Evolutionary conservation across 2,113 vertebrate genomes (phyloP), one percentile per base, ranked within the genome.

Genomic region (Paradoxurus hermaphroditus): DNA sequence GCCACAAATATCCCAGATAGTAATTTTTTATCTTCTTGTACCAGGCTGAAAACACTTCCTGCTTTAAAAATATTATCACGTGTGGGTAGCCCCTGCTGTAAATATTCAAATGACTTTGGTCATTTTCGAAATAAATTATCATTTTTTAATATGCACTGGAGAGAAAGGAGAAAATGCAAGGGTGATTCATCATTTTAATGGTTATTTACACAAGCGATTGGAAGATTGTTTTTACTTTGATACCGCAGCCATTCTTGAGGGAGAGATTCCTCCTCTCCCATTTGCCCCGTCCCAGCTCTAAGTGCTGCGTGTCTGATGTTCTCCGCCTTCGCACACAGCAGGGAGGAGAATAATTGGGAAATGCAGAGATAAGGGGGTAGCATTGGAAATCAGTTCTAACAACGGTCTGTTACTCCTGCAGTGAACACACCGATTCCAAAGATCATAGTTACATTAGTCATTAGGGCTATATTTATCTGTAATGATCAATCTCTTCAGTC

Each of bases 61-160:
- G 65, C 53, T 94, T 94, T 96, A 91, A 97, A 81, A 87, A 92
- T 21, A 67, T n/a, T 73, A 15, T 34, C 92, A 73, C 68, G 92
- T 78, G 72, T 95, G 36, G 78, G 72, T 2, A 0, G 81, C 13
- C 29, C 51, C n/a, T 95, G 41, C 41, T 97, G 62, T 63, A 92
- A 93, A 91, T 85, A 90, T 91, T 98, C 72, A 95, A 96, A 97
- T 9, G 67, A 25, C 39, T 4, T 62, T 95, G 72, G 85, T 94
- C 65, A 97, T 93, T 87, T 0, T 85, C 75, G 29, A 98, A 97
- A 91, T 92, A 95, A 98, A 96, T 91, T 29, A 46, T 91, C 27
- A 68, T 44, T 97, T 13, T 18, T 83, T 92, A 94, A 90, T 46
- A n/a, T 49, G 21, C 9, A 0, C 19, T 51, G 9, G 25, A 96